Base-by-base conservation (phyloP, 2,113 vertebrate genomes). In the Seriola quinqueradiata region DNA sequence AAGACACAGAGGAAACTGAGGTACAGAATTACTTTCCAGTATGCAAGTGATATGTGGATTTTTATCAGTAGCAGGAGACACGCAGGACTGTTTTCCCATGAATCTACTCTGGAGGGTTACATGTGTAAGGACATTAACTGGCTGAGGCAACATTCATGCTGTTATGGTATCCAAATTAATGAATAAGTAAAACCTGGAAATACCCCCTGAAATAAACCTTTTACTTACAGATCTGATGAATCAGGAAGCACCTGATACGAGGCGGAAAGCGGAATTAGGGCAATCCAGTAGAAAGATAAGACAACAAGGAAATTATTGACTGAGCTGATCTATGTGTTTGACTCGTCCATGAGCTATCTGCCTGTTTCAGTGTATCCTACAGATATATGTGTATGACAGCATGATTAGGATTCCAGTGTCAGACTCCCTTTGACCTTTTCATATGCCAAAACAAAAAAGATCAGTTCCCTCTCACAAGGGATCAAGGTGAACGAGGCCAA, bases 401-500 rank as follows among this genome's bases (percentile, higher is more conserved):
- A 34, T 3, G 59, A 77, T 81, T 70, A 72, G 14, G 73, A 83
- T 79, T 82, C 67, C 34, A 48, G 13, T 60, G 28, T 58, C 76
- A 74, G 14, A 11, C 79, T 85, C 42, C 7, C 9, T 70, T 40
- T 87, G 70, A 93, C 87, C 84, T 90, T 90, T 88, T 82, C 85
- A 73, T 81, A 71, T 81, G 77, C 44, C 72, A 66, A 58, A 68
- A 54, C 50, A 61, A 74, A 72, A 28, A 75, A n/a, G 66, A 86
- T 84, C 40, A 61, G 34, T 64, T 72, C 54, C 36, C 71, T 44
- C 68, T 70, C 74, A 55, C 38, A 12, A 3, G 5, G 73, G 61
- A 81, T 28, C 81, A 71, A 25, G 77, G 19, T 38, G 36, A 11
- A 60, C 2, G 10, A 10, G 34, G 76, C 11, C 57, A 58, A 11